Conservation (phyloP, 2,888 invertebrate genomes). For the Tetragnatha montana region DNA sequence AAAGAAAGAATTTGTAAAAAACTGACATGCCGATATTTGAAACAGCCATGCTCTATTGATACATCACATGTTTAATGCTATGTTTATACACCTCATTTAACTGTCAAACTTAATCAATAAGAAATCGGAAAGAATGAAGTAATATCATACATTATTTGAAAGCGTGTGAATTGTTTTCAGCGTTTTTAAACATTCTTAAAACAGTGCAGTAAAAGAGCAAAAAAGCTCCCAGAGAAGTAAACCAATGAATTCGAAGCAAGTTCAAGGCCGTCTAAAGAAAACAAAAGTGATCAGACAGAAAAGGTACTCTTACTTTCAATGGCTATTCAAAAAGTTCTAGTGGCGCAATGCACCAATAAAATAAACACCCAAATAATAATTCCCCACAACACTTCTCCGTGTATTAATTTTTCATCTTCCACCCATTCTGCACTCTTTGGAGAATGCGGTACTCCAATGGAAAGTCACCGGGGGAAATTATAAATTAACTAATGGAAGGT, state of each 20-base stretch:
- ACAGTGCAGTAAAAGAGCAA: no score
- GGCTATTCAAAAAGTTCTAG: neutral
- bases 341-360: slow-evolving; percentile 52
- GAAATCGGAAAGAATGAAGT: no score
- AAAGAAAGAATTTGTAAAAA: no score
- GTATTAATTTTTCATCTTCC: neutral
- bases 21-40: no score
- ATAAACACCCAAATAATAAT: slow-evolving; percentile 2
- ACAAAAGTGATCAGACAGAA: neutral
- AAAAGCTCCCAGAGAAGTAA: no score
- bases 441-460: neutral
- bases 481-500: slow-evolving; percentile 32
- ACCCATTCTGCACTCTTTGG: neutral
- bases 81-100: no score
- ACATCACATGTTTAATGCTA: no score
- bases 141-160: no score
- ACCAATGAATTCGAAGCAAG: neutral
- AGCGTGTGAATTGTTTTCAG: no score
- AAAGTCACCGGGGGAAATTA: neutral
- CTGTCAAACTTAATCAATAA: no score
- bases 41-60: no score
- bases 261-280: slow-evolving; percentile 6
- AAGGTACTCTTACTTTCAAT: neutral
- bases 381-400: neutral
- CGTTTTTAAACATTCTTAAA: no score